Evolutionary conservation across 2,113 vertebrate genomes (phyloP), one percentile per base, ranked within the genome.

Genomic region (Limnothrissa miodon): DNA sequence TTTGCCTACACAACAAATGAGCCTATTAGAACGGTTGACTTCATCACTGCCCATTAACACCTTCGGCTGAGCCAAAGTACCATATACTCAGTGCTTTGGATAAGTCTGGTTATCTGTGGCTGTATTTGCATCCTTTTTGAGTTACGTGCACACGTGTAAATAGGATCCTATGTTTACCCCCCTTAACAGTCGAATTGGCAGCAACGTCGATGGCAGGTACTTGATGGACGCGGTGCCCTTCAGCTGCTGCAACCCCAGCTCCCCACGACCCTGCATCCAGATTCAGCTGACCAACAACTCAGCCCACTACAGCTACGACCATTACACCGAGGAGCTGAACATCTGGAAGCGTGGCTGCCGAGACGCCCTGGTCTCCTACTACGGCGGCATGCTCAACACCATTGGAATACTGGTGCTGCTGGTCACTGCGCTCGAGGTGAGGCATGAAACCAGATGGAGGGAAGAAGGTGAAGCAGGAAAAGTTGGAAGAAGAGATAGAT

Each of bases 191-290:
- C 98, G 98, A 9, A 95, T 99, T 87, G 96, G 96, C 90, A 99
- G 98, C 93, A 99, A 99, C 0, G 97, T 99, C 89, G 98, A 99
- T 0, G 96, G 98, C 39, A 94, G 96, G 89, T 99, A 97, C 90
- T 90, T 99, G 93, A 95, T 99, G 92, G 98, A 99, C 0, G 97
- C 96, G 0, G 97, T 99, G 62, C 98, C 98, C 0, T 99, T 99
- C 94, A 99, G 98, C 93, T 99, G 98, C 95, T 99, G 98, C 90
- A 99, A 99, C 89, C 98, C 98, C 81, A 95, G 86, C 91, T 99
- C 98, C 0, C 98, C 98, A 0, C 91, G 98, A 51, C 98, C 98
- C 86, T 99, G 98, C 91, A 99, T 99, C 93, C 97, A 98, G 91
- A 66, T 89, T 83, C 97, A 99, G 93, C 93, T 99, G 91, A 99